These are phyloP conservation scores for Neoaliturus tenellus DNA, from an alignment of 2,888 invertebrate species.

Conservation along the genomic window DNA sequence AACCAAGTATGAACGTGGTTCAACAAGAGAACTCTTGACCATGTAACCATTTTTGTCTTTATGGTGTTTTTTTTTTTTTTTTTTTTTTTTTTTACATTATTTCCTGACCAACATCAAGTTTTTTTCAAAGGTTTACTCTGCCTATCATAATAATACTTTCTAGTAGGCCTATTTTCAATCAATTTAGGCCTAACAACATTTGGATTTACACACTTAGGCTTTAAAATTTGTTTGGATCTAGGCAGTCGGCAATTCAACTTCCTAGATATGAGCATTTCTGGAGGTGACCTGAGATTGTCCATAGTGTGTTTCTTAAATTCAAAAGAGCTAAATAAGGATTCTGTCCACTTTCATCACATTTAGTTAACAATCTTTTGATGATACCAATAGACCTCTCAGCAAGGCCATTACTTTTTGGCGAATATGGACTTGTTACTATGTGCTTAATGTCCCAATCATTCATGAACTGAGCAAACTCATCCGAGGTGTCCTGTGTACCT, in stretches of 20 bases:
- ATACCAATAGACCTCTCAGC: constrained; percentile 49
- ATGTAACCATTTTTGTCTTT: constrained; percentile 34
- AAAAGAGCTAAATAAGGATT: constrained; percentile 51
- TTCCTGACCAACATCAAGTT: constrained; percentile 10
- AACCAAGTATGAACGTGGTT: constrained; percentile 37
- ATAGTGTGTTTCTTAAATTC: constrained; percentile 42
- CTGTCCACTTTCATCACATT: constrained; percentile 40
- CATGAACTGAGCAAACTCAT: constrained; percentile 48
- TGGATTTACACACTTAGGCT: constrained; percentile 8
- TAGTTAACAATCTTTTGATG: constrained; percentile 22
- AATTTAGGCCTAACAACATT: neutral
- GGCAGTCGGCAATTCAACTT: constrained; percentile 40
- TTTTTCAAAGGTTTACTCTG: constrained; percentile 19
- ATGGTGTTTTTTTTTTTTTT: neutral
- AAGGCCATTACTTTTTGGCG: constrained; percentile 46
- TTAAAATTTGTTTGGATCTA: constrained; percentile 22
- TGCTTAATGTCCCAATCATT: constrained; percentile 31
- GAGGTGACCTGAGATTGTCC: constrained; percentile 37
- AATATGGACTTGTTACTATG: constrained; percentile 43
- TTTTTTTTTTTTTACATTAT: constrained; percentile 39
- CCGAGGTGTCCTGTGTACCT: constrained; percentile 43
- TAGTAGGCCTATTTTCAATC: neutral
- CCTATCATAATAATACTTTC: constrained; percentile 27
- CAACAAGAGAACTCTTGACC: constrained; percentile 13
- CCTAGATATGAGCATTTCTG: constrained; percentile 46